Base-by-base conservation (phyloP, 1,140 invertebrate species). In the Nymphalis io region DNA sequence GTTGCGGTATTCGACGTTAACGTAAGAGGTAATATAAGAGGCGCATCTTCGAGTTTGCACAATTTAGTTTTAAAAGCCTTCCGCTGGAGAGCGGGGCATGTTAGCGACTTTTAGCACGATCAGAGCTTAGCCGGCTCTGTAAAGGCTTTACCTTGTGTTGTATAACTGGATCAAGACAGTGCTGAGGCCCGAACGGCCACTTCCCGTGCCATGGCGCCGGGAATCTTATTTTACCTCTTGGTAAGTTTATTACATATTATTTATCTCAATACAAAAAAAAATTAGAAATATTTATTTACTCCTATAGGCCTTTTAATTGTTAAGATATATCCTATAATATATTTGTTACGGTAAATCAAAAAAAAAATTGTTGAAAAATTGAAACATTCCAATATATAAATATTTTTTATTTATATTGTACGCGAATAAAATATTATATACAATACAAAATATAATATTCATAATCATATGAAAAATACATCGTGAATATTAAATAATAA, bases 11-110 rank as follows among this genome's bases (percentile, higher is more conserved):
- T 78, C 82, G 81, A 73, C 81, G 80, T 86, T 83, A 87, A 85
- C 84, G 82, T 89, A 90, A 90, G 87, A 89, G 80, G 80, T 90
- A 87, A 89, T 89, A 90, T 90, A 90, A 90, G 88, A 90, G 84
- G 84, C 87, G 88, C 88, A 89, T 90, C 87, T 89, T 89, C 78
- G 82, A 82, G 76, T 90, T 89, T 89, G 87, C 86, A 89, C 88
- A 90, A 86, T 84, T 90, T 88, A 90, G 88, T 90, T 80, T 87
- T 82, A 80, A 81, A 88, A 87, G 84, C 78, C 82, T 82, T 75
- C 75, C 84, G 87, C 82, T 76, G 70, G 81, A 73, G 86, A 81
- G 83, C 88, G 87, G 85, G 87, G 77, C 83, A 88, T 87, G 86
- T 85, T 84, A 80, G 83, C 85, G 79, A 83, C 82, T 83, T 87